Evolutionary conservation across 2,888 invertebrate species (phyloP).

Genomic region (Euzetes globulus): DNA sequence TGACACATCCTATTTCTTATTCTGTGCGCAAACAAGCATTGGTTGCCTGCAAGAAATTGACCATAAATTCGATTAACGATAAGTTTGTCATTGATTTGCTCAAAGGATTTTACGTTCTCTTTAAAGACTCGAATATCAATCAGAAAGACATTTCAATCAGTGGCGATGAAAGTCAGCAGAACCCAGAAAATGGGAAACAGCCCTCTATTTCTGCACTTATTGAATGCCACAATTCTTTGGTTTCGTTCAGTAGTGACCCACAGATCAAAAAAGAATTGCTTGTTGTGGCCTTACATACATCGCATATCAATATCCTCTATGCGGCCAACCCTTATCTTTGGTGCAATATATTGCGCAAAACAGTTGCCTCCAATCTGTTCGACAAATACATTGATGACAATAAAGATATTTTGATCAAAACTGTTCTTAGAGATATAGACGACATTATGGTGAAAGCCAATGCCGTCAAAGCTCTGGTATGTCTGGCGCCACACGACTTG

Average conservation of each 20-base stretch:
- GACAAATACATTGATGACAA: slow-evolving; percentile 29
- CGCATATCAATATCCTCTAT: slow-evolving; percentile 26
- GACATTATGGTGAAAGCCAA: slow-evolving; percentile 56
- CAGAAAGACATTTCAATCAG: background rate
- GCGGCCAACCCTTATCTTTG: slow-evolving; percentile 22
- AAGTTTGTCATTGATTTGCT: slow-evolving; percentile 27
- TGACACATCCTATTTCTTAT: slow-evolving; percentile 23
- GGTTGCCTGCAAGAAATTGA: slow-evolving; percentile 4
- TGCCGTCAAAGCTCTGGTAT: slow-evolving; percentile 63
- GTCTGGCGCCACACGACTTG: slow-evolving; percentile 58
- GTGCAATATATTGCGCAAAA: slow-evolving; percentile 14
- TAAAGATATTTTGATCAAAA: background rate
- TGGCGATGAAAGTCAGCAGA: background rate
- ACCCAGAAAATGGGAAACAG: background rate
- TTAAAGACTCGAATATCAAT: slow-evolving; percentile 8
- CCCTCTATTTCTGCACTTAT: slow-evolving; percentile 15
- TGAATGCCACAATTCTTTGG: slow-evolving; percentile 17
- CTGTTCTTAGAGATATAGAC: slow-evolving; percentile 6
- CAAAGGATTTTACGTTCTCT: slow-evolving; percentile 18
- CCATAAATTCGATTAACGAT: slow-evolving; percentile 14
- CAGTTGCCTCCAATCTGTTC: background rate
- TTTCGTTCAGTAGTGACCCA: background rate
- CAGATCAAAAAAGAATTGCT: background rate
- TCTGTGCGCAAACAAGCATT: slow-evolving; percentile 33
- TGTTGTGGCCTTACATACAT: slow-evolving; percentile 16